Evolutionary conservation across 2,888 invertebrate species (phyloP).

Genomic region (Steinernema scapterisci): DNA sequence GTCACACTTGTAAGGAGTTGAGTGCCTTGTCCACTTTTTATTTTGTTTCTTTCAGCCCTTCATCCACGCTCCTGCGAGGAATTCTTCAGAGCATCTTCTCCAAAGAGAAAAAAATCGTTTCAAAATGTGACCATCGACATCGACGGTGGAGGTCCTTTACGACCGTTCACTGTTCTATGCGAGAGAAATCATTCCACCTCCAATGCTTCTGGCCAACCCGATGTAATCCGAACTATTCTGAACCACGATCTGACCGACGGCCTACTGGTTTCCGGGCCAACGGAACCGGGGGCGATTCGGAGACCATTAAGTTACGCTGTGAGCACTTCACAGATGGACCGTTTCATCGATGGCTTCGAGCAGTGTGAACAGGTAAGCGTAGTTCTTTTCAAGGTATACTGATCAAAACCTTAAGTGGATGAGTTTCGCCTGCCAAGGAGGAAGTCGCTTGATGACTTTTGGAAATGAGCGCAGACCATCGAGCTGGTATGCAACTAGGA

Average conservation of each 20-base stretch:
- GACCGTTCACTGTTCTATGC: conserved; percentile 57
- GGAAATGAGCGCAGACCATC: conserved; percentile 61
- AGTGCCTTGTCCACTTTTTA: conserved; percentile 27
- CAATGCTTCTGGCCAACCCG: conserved; percentile 1
- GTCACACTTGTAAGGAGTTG: conserved; percentile 56
- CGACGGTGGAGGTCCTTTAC: conserved; percentile 62
- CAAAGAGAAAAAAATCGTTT: too few species aligned
- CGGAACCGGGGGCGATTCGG: conserved; percentile 59
- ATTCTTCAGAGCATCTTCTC: conserved; percentile 37
- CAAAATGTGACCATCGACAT: conserved; percentile 59
- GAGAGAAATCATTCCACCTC: background rate
- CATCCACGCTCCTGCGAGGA: conserved; percentile 64
- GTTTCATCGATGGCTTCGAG: conserved; percentile 63
- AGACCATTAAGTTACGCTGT: conserved; percentile 58
- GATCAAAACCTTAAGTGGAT: conserved; percentile 43
- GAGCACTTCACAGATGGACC: conserved; percentile 52
- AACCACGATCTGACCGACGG: conserved; percentile 50
- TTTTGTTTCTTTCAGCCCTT: conserved; percentile 47
- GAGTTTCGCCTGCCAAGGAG: conserved; percentile 61
- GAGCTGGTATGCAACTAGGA: conserved; percentile 55
- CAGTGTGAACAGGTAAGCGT: conserved; percentile 52
- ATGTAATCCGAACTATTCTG: conserved; percentile 39
- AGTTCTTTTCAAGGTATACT: too few species aligned
- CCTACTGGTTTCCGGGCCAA: conserved; percentile 58
- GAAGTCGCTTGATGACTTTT: conserved; percentile 60